phyloP scores from a whole-genome alignment of 2,888 invertebrate genomes.

The Seira ritae region DNA sequence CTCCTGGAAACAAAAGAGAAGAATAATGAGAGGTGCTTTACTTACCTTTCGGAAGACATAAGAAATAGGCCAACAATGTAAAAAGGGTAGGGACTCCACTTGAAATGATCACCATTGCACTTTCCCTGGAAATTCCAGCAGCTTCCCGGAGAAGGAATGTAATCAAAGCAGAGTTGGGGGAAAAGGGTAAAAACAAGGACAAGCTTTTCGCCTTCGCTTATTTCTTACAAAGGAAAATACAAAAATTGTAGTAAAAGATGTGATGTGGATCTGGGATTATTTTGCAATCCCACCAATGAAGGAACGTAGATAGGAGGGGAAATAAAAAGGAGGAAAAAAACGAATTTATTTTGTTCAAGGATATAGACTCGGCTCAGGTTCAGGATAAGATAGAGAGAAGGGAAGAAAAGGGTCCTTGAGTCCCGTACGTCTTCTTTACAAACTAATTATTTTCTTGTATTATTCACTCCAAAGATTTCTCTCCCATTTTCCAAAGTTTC shows the following conservation, averaged over 20 bases:
- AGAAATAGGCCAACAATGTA: conserved; percentile 74
- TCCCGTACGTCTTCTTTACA: background rate
- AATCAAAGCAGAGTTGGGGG: background rate
- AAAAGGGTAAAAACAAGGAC: too few relatives aligned
- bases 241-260: too few relatives aligned
- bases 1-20: background rate
- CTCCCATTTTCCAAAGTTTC: background rate
- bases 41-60: conserved; percentile 74
- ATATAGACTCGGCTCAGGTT: too few relatives aligned
- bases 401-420: background rate
- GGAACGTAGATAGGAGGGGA: too few relatives aligned
- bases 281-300: too few relatives aligned
- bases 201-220: too few relatives aligned
- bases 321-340: too few relatives aligned
- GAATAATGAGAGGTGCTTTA: conserved; percentile 23
- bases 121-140: conserved; percentile 56
- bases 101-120: conserved; percentile 73
- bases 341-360: too few relatives aligned
- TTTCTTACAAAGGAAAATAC: too few relatives aligned
- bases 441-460: background rate
- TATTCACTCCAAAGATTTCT: background rate
- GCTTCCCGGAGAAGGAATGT: conserved; percentile 35
- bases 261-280: too few relatives aligned
- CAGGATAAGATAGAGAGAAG: too few relatives aligned
- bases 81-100: conserved; percentile 70